Conservation (phyloP, 1,140 invertebrate species). For the Notospermus geniculatus region DNA sequence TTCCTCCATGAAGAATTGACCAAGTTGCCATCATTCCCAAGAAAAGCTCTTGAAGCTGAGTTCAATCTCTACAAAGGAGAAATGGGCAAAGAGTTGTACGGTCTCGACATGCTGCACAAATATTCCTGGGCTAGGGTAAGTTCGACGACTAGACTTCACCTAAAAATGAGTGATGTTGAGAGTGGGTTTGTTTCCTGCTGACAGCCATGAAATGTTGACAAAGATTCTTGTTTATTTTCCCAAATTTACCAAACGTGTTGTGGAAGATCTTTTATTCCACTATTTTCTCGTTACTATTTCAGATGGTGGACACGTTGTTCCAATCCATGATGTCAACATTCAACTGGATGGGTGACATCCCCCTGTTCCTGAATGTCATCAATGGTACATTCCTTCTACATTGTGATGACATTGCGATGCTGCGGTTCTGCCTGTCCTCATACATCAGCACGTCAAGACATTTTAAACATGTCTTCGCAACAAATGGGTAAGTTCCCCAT, state of each 20-base stretch:
- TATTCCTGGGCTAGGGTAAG: conserved; percentile 89
- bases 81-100: conserved; percentile 88
- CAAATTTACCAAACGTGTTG: too few relatives aligned
- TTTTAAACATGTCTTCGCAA: conserved; percentile 98
- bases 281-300: too few relatives aligned
- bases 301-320: conserved; percentile 94
- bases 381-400: conserved; percentile 96
- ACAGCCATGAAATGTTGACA: too few relatives aligned
- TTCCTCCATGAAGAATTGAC: conserved; percentile 98
- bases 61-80: conserved; percentile 88
- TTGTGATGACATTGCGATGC: conserved; percentile 92
- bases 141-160: too few relatives aligned
- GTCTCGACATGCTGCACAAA: conserved; percentile 95
- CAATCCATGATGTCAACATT: conserved; percentile 98
- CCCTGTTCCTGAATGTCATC: conserved; percentile 95
- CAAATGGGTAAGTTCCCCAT: conserved; percentile 72
- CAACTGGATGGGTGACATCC: conserved; percentile 94
- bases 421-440: conserved; percentile 92
- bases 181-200: too few relatives aligned
- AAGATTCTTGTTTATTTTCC: too few relatives aligned
- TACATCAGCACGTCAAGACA: conserved; percentile 97
- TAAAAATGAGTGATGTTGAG: too few relatives aligned
- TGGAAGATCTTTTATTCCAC: too few relatives aligned
- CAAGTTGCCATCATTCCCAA: conserved; percentile 96
- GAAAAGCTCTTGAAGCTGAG: conserved; percentile 96